Evolutionary conservation across 92 coral and sea anemone species (phyloP).

Genomic region (Porites divaricata): DNA sequence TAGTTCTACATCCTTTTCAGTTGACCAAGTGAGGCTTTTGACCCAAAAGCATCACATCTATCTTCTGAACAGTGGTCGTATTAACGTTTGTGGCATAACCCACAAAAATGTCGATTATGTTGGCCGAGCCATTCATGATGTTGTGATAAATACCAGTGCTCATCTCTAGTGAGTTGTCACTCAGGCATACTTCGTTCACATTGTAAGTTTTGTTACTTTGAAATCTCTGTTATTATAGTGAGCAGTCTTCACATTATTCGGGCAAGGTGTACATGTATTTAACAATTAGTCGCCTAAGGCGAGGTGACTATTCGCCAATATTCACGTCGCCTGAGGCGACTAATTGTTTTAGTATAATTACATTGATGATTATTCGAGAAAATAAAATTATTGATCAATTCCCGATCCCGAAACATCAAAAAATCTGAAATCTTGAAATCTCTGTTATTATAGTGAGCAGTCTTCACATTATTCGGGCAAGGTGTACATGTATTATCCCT

Average conservation of each 20-base stretch:
- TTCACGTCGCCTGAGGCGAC: too few relatives aligned
- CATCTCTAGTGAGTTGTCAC: slow-evolving; percentile 23
- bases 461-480: too few relatives aligned
- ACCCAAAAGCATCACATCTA: slow-evolving; percentile 80
- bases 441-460: neutral
- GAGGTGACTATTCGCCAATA: too few relatives aligned
- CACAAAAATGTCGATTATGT: slow-evolving; percentile 78
- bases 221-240: neutral
- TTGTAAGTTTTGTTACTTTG: slow-evolving; percentile 3
- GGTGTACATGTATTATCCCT: neutral
- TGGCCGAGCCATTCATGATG: slow-evolving; percentile 79
- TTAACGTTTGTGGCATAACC: slow-evolving; percentile 78
- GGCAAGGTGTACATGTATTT: neutral
- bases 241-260: too few relatives aligned
- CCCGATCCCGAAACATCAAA: too few relatives aligned
- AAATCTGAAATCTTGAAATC: too few relatives aligned
- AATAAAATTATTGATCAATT: too few relatives aligned
- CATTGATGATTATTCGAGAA: too few relatives aligned
- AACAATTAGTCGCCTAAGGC: too few relatives aligned
- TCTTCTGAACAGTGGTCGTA: slow-evolving; percentile 79
- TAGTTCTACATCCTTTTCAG: slow-evolving; percentile 51
- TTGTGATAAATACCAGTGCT: slow-evolving; percentile 38
- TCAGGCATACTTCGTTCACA: neutral
- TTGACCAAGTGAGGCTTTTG: slow-evolving; percentile 74
- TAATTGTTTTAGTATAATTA: too few relatives aligned